Evolutionary conservation across 2,797 vertebrate species (phyloP).

Genomic region (Bovichtus variegatus): DNA sequence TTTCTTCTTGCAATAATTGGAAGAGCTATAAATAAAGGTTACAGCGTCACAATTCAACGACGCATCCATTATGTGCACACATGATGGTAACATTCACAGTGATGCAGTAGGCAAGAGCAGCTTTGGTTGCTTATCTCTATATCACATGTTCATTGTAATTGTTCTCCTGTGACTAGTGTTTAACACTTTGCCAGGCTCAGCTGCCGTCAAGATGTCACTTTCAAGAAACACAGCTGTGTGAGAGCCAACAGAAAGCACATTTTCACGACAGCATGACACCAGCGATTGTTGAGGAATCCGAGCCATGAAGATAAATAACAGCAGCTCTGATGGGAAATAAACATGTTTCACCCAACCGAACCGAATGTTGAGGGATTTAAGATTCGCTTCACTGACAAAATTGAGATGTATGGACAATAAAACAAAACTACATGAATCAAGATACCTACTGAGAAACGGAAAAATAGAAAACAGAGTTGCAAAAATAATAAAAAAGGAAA

Average conservation of each 20-base stretch:
- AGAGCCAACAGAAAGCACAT: conserved; percentile 34
- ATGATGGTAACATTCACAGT: background rate
- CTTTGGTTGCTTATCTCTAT: background rate
- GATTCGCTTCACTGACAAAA: conserved; percentile 43
- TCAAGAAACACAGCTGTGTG: conserved; percentile 33
- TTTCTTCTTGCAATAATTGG: conserved; percentile 1
- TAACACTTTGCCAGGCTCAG: conserved; percentile 22
- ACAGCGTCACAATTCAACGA: background rate
- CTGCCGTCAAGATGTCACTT: conserved; percentile 28
- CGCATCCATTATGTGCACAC: background rate
- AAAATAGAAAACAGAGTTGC: background rate
- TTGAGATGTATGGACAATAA: conserved; percentile 40
- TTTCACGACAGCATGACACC: conserved; percentile 46
- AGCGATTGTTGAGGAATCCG: conserved; percentile 39
- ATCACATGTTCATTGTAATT: background rate
- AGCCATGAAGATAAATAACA: conserved; percentile 60
- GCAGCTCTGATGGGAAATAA: conserved; percentile 60
- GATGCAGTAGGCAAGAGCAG: background rate
- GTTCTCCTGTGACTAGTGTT: conserved; percentile 1
- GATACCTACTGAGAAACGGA: conserved; percentile 7
- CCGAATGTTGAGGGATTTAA: conserved; percentile 29
- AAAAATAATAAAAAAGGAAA: background rate
- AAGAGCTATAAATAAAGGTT: background rate
- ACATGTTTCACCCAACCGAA: conserved; percentile 41
- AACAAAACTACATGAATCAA: conserved; percentile 32